phyloP scores from a whole-genome alignment of 2,797 vertebrate genomes.

The Anguilla obscura region DNA sequence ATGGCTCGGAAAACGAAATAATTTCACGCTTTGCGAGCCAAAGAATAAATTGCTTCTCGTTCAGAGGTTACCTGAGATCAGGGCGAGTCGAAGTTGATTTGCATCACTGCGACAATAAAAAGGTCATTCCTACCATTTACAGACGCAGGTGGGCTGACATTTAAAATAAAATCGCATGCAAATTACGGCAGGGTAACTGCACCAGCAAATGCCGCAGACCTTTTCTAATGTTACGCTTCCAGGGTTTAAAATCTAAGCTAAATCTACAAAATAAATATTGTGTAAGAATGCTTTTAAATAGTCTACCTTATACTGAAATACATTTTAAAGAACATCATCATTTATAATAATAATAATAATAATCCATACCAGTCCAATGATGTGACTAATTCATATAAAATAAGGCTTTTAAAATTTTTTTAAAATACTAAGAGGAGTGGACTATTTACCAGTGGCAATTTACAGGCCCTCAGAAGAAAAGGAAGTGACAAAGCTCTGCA shows the following conservation, averaged over 20 bases:
- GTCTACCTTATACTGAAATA: not conserved
- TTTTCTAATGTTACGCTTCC: not conserved
- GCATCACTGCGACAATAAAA: conserved; percentile 44
- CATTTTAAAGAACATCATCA: too few relatives aligned
- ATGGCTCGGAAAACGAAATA: conserved; percentile 53
- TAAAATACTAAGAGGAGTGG: too few relatives aligned
- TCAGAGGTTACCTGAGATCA: conserved; percentile 50
- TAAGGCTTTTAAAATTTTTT: too few relatives aligned
- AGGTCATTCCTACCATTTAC: conserved; percentile 49
- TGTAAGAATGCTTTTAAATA: not conserved
- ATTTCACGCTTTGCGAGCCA: conserved; percentile 63
- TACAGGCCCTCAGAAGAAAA: too few relatives aligned
- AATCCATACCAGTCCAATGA: too few relatives aligned
- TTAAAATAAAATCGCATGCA: conserved; percentile 4
- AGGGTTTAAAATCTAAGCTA: not conserved
- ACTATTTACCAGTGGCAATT: too few relatives aligned
- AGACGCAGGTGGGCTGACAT: not conserved
- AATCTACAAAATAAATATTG: not conserved
- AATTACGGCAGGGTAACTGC: not conserved
- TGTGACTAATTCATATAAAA: too few relatives aligned
- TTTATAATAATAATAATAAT: too few relatives aligned
- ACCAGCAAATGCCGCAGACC: not conserved
- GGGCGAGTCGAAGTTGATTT: conserved; percentile 55
- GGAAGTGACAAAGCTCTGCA: too few relatives aligned
- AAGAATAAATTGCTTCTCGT: conserved; percentile 52